These are phyloP conservation scores for Pipa parva DNA, from an alignment of 2,113 vertebrate species.

Conservation along the genomic window DNA sequence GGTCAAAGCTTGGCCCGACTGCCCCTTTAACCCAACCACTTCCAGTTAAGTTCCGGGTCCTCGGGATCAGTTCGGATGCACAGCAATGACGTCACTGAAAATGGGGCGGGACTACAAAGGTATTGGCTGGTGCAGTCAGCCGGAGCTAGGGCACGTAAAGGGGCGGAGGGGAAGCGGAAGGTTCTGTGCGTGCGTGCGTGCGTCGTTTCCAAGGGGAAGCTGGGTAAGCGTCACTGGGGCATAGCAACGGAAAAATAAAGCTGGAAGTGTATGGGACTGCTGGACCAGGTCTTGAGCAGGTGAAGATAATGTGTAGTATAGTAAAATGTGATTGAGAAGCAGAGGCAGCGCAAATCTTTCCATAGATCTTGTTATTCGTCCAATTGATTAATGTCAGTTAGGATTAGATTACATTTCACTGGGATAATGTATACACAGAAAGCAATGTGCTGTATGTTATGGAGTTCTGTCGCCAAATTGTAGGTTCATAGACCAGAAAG, in stretches of 20 bases:
- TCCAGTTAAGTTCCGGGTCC: slow-evolving; percentile 11
- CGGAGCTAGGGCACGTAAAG: background rate
- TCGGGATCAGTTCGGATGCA: background rate
- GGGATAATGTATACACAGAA: no score
- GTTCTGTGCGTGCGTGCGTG: background rate
- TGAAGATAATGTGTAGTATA: no score
- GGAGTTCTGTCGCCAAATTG: no score
- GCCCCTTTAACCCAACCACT: background rate
- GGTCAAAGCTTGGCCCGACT: no score
- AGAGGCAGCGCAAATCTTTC: no score
- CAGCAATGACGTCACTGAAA: slow-evolving; percentile 8
- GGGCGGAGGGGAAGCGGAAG: background rate
- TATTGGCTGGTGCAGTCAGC: background rate
- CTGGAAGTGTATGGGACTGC: background rate
- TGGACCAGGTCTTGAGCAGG: background rate
- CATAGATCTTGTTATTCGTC: no score
- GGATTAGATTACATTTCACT: no score
- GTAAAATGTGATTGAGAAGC: no score
- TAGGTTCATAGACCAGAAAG: no score
- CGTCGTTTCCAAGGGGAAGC: background rate
- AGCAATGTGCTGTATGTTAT: no score
- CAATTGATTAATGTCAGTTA: no score
- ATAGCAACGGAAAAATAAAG: slow-evolving; percentile 18
- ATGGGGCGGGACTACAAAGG: background rate
- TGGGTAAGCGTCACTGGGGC: background rate